Conservation (phyloP, 2,797 vertebrate species). For the Amphiprion clarkii region DNA sequence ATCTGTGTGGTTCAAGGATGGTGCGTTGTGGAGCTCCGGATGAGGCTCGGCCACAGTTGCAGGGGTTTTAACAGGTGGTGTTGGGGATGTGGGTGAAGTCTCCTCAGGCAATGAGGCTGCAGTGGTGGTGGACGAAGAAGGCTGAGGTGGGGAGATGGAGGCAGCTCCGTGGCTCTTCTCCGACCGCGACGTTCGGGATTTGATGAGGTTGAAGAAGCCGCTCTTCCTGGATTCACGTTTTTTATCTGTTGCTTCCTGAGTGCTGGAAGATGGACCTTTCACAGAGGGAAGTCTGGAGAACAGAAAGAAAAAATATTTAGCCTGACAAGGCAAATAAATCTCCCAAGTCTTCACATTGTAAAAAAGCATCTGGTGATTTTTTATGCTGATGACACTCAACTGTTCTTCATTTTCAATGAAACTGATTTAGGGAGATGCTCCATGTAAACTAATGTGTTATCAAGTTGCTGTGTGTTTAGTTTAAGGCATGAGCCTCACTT, state of each 20-base stretch:
- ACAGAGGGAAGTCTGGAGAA: constrained; percentile 80
- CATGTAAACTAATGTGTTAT: too few species aligned
- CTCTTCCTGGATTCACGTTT: constrained; percentile 93
- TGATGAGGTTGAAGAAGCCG: constrained; percentile 94
- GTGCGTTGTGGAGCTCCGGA: constrained; percentile 58
- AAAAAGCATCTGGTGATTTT: not conserved
- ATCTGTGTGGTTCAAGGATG: constrained; percentile 59
- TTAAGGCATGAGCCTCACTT: constrained; percentile 83
- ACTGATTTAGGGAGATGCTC: not conserved
- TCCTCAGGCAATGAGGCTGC: constrained; percentile 74
- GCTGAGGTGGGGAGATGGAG: constrained; percentile 38
- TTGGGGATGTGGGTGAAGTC: constrained; percentile 62
- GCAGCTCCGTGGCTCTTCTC: constrained; percentile 86
- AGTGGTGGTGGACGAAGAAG: not conserved
- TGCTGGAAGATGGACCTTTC: constrained; percentile 68
- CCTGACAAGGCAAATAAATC: not conserved
- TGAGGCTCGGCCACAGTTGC: constrained; percentile 8
- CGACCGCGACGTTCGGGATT: constrained; percentile 87
- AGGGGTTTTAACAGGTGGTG: constrained; percentile 61
- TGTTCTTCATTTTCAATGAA: not conserved
- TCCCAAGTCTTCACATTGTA: not conserved
- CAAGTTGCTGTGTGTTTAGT: not conserved
- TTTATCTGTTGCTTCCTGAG: constrained; percentile 83
- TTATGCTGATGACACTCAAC: not conserved
- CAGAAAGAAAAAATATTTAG: not conserved